phyloP scores from a whole-genome alignment of 2,888 invertebrate species.

The Trachelus stipa region DNA sequence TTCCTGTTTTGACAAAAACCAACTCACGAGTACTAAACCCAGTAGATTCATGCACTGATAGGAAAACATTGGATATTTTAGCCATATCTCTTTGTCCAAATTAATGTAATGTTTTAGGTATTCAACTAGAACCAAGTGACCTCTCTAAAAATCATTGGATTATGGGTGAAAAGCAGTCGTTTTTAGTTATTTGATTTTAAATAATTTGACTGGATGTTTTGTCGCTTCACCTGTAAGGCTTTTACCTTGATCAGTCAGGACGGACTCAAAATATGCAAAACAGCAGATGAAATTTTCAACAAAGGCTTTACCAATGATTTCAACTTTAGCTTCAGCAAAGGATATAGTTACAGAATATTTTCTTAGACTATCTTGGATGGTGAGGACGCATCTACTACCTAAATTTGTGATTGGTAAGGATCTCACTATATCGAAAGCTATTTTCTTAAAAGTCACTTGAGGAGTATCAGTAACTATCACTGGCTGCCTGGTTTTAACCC shows the following conservation, averaged over 20 bases:
- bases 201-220: neutral
- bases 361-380: conserved; percentile 16
- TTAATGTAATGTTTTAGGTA: conserved; percentile 13
- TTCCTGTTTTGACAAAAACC: neutral
- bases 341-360: conserved; percentile 17
- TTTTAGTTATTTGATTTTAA: conserved; percentile 14
- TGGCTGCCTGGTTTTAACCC: conserved; percentile 18
- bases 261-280: too few species aligned
- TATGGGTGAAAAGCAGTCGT: conserved; percentile 10
- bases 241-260: too few species aligned
- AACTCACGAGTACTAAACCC: conserved; percentile 3
- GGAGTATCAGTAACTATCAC: conserved; percentile 24
- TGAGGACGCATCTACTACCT: conserved; percentile 24
- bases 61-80: conserved; percentile 14
- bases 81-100: neutral
- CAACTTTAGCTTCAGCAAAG: conserved; percentile 13
- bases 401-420: conserved; percentile 17
- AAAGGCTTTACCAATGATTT: neutral
- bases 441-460: conserved; percentile 13
- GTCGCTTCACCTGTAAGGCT: neutral
- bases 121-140: conserved; percentile 7
- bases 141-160: conserved; percentile 9
- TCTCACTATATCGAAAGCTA: conserved; percentile 27
- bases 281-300: conserved; percentile 11
- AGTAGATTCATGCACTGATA: conserved; percentile 6